Percentiles rank a stretch among this genome's conserved stretches.
Evolutionary conservation across 1,140 invertebrate genomes (phyloP).

Genomic region (Brachionus koreanus): DNA sequence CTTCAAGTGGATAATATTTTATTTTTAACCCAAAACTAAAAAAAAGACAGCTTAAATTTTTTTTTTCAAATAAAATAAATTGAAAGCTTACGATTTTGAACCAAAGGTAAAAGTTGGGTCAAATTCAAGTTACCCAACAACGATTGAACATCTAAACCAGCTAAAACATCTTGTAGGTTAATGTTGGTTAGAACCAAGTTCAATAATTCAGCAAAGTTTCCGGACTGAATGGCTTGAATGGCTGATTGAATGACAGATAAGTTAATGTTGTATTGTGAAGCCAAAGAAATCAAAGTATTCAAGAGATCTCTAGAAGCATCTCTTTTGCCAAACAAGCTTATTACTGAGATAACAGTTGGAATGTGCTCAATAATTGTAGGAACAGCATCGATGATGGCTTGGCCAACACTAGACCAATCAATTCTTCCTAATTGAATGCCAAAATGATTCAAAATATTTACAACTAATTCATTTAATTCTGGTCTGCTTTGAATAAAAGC

Average conservation of each 20-base stretch:
- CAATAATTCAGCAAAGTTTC: not conserved
- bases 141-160: not conserved
- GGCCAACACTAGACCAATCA: not conserved
- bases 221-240: not conserved
- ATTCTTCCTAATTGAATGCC: not conserved
- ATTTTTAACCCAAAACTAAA: not conserved
- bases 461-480: not conserved
- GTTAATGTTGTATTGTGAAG: not conserved
- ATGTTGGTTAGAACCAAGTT: not conserved
- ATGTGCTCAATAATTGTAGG: not conserved
- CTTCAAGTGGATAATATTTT: not conserved
- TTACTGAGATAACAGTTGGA: not conserved
- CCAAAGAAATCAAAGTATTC: not conserved
- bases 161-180: not conserved
- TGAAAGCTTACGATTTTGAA: not conserved
- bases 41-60: not conserved
- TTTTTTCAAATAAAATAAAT: not conserved
- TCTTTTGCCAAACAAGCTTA: slow-evolving; percentile 5
- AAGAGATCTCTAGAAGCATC: not conserved
- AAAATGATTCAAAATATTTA: not conserved
- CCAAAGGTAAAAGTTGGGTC: not conserved
- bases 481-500: not conserved
- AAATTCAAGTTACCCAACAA: not conserved
- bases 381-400: not conserved
- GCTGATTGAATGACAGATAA: not conserved